phyloP scores from a whole-genome alignment of 2,113 vertebrate genomes.

The Tenebrosternarchus preto region DNA sequence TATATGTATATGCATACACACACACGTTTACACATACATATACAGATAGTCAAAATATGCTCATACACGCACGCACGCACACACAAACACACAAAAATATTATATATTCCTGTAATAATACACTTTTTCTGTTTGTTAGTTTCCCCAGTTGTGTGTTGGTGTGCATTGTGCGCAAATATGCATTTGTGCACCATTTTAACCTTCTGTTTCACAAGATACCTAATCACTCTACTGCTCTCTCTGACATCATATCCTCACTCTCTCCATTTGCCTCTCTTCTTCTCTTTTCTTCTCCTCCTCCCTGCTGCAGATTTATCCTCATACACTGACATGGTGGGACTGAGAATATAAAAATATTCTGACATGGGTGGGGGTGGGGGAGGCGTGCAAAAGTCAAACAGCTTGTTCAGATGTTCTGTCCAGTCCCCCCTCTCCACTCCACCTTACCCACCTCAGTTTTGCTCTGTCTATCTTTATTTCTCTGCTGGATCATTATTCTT shows the following conservation, averaged over 20 bases:
- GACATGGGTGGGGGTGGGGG: not conserved
- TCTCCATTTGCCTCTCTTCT: slow-evolving; percentile 18
- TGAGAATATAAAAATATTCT: slow-evolving; percentile 9
- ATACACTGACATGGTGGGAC: slow-evolving; percentile 37
- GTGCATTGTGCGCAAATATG: slow-evolving; percentile 68
- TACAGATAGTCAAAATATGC: slow-evolving; percentile 31
- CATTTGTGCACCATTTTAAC: slow-evolving; percentile 66
- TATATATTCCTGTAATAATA: slow-evolving; percentile 75
- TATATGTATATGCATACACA: slow-evolving; percentile 60
- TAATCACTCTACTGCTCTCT: slow-evolving; percentile 29
- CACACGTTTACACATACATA: slow-evolving; percentile 44
- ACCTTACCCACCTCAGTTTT: slow-evolving; percentile 67
- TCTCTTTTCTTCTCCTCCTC: slow-evolving; percentile 12
- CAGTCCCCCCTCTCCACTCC: slow-evolving; percentile 56
- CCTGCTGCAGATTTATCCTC: slow-evolving; percentile 25
- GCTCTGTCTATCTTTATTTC: slow-evolving; percentile 82
- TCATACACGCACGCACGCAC: slow-evolving; percentile 56
- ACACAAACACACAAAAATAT: slow-evolving; percentile 63
- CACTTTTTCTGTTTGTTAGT: slow-evolving; percentile 70
- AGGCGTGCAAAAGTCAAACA: slow-evolving; percentile 16
- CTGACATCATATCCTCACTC: slow-evolving; percentile 33
- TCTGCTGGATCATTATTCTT: slow-evolving; percentile 96
- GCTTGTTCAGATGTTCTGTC: slow-evolving; percentile 5
- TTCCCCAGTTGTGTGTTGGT: slow-evolving; percentile 69
- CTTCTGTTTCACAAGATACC: slow-evolving; percentile 19